These are phyloP conservation scores for Cossypha polioptera DNA, from an alignment of 2,797 vertebrate species.

Conservation along the genomic window DNA sequence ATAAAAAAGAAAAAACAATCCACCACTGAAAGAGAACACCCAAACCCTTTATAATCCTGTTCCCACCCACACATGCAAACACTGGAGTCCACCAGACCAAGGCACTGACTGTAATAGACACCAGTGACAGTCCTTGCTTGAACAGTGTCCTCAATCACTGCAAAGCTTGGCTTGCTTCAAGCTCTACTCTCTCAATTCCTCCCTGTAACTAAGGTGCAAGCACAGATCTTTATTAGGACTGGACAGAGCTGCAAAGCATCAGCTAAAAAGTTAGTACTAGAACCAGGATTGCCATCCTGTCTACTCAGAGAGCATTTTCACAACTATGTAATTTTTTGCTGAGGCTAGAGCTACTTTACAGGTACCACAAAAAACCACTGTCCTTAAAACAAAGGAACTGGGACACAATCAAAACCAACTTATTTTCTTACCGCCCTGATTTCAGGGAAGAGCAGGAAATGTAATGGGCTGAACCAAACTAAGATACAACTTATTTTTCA, in stretches of 20 bases:
- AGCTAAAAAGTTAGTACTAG: not conserved
- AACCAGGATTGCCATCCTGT: not conserved
- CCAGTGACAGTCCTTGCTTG: not conserved
- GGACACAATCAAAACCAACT: not conserved
- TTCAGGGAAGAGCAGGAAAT: not conserved
- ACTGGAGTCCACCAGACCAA: not conserved
- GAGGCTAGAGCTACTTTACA: not conserved
- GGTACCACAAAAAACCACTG: not conserved
- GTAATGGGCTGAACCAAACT: not conserved
- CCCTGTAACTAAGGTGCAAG: not conserved
- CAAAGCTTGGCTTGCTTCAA: not conserved
- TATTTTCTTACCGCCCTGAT: not conserved
- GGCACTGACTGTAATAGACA: not conserved
- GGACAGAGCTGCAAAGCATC: not conserved
- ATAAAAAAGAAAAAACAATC: slow-evolving; percentile 24
- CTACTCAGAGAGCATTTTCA: not conserved
- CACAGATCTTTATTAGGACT: not conserved
- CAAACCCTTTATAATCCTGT: not conserved
- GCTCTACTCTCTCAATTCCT: not conserved
- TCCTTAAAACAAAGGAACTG: not conserved
- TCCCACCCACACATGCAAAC: not conserved
- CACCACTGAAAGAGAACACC: not conserved
- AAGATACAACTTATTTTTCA: not conserved
- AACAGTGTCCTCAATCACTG: not conserved
- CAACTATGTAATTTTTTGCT: not conserved